A percentile compares a stretch with the other conserved stretches of the same genome.
These are phyloP conservation scores for silkworm (Bombyx mori) DNA, from an alignment of 1,140 invertebrate species.

Conservation along the genomic window ASM3026992v2 NC_085130.1:18002001-18002500, in stretches of 20 bases:
- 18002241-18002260: constrained; percentile 77
- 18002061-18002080: constrained; percentile 2
- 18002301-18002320: constrained; percentile 98
- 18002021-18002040: constrained; percentile 24
- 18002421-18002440: constrained; percentile 61
- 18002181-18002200: constrained; percentile 42
- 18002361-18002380: constrained; percentile 94
- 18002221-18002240: constrained; percentile 54
- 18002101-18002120: constrained; percentile 37
- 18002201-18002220: constrained; percentile 31
- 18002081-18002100: constrained; percentile 15
- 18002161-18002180: constrained; percentile 31
- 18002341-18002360: constrained; percentile 92
- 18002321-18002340: constrained; percentile 96
- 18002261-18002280: constrained; percentile 95
- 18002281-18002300: constrained; percentile 94
- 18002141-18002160: constrained; percentile 40
- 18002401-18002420: constrained; percentile 96
- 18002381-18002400: constrained; percentile 91
- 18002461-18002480: neutral
- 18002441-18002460: neutral
- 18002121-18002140: constrained; percentile 54
- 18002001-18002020: constrained; percentile 35
- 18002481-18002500: neutral
- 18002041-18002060: constrained; percentile 16